Percentiles rank a stretch among this genome's conserved stretches.
Evolutionary conservation across 2,113 vertebrate species (phyloP).

Genomic region (Thalassarche chlororhynchos): DNA sequence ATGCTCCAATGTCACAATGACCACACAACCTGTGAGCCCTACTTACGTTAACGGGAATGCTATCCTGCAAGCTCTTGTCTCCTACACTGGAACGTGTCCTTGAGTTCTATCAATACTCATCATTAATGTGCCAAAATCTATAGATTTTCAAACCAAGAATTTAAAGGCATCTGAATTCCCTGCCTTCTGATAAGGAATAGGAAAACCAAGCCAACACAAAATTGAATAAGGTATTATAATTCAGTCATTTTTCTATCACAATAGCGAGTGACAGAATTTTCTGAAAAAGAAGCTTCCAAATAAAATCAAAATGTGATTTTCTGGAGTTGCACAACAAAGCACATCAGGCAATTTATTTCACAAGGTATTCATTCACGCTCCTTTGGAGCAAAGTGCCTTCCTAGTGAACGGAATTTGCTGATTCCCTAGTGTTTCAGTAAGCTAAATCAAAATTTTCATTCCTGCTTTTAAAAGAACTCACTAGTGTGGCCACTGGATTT

Average conservation of each 20-base stretch:
- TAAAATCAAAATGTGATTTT: background rate
- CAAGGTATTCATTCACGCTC: background rate
- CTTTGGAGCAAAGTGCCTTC: background rate
- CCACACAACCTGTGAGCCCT: background rate
- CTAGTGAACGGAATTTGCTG: background rate
- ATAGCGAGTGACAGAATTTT: background rate
- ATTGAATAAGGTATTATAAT: background rate
- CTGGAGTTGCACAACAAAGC: background rate
- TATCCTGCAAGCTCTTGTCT: background rate
- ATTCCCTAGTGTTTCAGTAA: background rate
- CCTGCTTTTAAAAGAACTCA: background rate
- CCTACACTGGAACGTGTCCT: background rate
- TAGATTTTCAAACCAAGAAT: background rate
- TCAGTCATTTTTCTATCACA: background rate
- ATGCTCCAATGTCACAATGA: background rate
- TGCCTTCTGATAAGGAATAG: background rate
- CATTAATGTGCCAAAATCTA: background rate
- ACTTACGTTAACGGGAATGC: fast-evolving
- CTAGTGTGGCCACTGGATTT: background rate
- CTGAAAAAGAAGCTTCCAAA: background rate
- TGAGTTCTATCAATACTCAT: background rate
- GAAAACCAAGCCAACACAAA: background rate
- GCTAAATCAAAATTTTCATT: background rate
- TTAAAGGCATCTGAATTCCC: background rate
- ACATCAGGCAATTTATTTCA: background rate